Evolutionary conservation across 2,797 vertebrate species (phyloP).

Genomic region (Clarias fuscus): DNA sequence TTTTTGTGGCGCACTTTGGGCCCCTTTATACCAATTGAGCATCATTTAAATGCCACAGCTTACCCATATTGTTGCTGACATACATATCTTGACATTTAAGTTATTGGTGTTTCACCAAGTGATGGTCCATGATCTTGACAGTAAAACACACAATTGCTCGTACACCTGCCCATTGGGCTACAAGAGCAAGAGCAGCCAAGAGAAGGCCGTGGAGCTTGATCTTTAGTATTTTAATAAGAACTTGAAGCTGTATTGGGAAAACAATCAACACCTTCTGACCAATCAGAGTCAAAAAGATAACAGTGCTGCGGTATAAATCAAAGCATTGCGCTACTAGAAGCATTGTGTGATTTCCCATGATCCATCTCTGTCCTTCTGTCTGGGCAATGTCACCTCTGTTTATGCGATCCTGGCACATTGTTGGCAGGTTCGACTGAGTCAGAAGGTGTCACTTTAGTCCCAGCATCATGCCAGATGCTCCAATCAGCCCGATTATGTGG

Average conservation of each 20-base stretch:
- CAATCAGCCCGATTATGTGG: constrained; percentile 62
- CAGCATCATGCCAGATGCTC: constrained; percentile 58
- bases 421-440: constrained; percentile 53
- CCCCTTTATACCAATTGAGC: too few species aligned
- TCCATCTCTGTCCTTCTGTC: constrained; percentile 3
- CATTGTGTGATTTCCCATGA: neutral
- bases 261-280: neutral
- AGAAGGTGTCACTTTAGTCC: constrained; percentile 57
- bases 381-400: constrained; percentile 60
- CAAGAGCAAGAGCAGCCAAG: neutral
- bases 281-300: neutral
- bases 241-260: neutral
- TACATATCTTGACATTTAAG: neutral
- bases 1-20: too few species aligned
- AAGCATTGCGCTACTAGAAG: neutral
- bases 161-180: neutral
- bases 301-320: neutral
- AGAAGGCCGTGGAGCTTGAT: neutral
- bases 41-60: too few species aligned
- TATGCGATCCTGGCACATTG: constrained; percentile 45
- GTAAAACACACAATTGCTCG: neutral
- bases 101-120: neutral
- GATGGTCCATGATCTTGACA: neutral
- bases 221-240: neutral
- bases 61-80: too few species aligned